Evolutionary conservation across 1,140 invertebrate genomes (phyloP).

Genomic region (Pogonomyrmex barbatus): DNA sequence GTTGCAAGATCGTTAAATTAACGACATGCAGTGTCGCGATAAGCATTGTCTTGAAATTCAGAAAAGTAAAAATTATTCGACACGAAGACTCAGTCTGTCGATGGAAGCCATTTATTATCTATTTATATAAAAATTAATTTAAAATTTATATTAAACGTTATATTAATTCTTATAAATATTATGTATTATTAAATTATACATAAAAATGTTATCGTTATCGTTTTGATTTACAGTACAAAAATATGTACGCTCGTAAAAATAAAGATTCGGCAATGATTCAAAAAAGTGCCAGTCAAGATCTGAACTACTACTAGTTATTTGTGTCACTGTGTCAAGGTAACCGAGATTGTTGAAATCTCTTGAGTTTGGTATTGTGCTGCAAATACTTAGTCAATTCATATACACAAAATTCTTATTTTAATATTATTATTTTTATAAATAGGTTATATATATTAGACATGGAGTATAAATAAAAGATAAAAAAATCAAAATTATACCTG

Average conservation of each 20-base stretch:
- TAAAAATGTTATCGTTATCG: neutral
- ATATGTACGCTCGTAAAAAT: conserved; percentile 30
- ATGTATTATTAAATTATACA: neutral
- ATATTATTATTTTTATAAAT: neutral
- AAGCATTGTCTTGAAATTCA: no score
- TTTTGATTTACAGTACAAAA: neutral
- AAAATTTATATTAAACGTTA: neutral
- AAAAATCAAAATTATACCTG: neutral
- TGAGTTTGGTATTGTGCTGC: neutral
- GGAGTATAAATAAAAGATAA: neutral
- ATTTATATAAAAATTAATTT: no score
- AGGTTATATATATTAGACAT: neutral
- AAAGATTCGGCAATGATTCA: conserved; percentile 55
- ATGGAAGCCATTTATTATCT: no score
- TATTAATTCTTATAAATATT: neutral
- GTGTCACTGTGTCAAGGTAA: conserved; percentile 75
- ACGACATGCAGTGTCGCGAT: no score
- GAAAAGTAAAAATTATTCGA: no score
- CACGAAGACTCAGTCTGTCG: no score
- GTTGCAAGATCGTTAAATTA: no score
- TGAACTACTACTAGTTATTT: conserved; percentile 54
- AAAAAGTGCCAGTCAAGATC: conserved; percentile 71
- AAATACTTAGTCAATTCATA: neutral
- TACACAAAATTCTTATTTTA: neutral
- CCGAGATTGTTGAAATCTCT: conserved; percentile 42